Evolutionary conservation across 2,797 vertebrate species (phyloP).

Genomic region (Halcyon badia): DNA sequence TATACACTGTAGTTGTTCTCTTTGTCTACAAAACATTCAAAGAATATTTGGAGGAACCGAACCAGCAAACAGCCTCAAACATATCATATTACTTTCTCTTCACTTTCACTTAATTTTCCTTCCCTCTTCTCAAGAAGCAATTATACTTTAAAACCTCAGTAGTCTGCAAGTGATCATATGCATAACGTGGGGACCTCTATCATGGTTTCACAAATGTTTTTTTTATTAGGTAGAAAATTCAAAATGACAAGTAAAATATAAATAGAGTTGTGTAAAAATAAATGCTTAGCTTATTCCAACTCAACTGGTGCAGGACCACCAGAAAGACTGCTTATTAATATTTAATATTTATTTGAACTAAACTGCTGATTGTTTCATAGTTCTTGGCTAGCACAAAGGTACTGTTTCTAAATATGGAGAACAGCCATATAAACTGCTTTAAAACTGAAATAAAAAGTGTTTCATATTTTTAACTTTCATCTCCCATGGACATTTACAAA

Average conservation of each 20-base stretch:
- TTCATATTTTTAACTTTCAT: neutral
- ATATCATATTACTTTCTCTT: neutral
- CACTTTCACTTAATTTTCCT: neutral
- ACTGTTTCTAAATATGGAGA: neutral
- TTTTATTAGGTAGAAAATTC: neutral
- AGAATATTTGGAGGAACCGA: neutral
- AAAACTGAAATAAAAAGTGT: neutral
- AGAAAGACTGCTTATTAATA: neutral
- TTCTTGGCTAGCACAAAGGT: neutral
- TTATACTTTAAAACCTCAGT: neutral
- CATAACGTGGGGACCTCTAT: neutral
- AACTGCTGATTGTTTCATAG: neutral
- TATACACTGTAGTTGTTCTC: neutral
- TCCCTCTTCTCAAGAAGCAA: neutral
- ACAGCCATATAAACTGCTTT: neutral
- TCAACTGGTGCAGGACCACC: neutral
- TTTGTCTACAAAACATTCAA: neutral
- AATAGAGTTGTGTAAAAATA: neutral
- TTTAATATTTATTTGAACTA: neutral
- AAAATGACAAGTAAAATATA: neutral
- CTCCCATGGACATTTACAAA: neutral
- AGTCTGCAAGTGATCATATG: neutral
- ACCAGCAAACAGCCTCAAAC: neutral
- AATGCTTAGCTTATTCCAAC: neutral
- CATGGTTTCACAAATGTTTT: neutral